Evolutionary conservation across 2,888 invertebrate species (phyloP).

Genomic region (Cantharis flavilabris): DNA sequence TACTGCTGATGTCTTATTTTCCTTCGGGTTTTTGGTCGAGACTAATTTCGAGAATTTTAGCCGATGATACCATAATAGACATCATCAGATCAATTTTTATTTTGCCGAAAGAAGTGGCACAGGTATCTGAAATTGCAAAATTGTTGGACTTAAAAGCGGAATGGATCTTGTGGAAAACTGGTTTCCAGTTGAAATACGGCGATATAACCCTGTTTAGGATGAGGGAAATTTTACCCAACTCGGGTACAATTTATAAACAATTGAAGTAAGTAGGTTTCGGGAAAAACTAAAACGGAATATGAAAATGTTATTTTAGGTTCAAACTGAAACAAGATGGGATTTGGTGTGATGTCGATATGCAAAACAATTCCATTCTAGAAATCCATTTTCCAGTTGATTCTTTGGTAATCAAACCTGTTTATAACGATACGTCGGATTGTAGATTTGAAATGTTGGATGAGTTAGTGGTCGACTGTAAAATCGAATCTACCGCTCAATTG

Average conservation of each 20-base stretch:
- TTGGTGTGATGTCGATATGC: constrained; percentile 84
- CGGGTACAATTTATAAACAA: constrained; percentile 59
- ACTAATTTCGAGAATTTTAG: constrained; percentile 87
- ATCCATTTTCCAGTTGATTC: constrained; percentile 78
- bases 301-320: constrained; percentile 57
- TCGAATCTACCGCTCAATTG: constrained; percentile 79
- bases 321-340: constrained; percentile 80
- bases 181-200: constrained; percentile 83
- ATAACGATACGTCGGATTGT: constrained; percentile 42
- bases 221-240: constrained; percentile 71
- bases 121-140: constrained; percentile 64
- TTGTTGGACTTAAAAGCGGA: constrained; percentile 75
- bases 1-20: constrained; percentile 94
- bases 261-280: constrained; percentile 49
- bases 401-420: constrained; percentile 61
- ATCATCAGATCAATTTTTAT: constrained; percentile 76
- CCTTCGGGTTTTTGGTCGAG: constrained; percentile 98
- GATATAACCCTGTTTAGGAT: constrained; percentile 81
- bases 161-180: constrained; percentile 95
- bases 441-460: constrained; percentile 46
- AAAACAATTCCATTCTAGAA: constrained; percentile 82
- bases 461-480: constrained; percentile 76
- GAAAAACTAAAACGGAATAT: neutral
- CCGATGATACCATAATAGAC: constrained; percentile 83
- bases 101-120: constrained; percentile 72